Evolutionary conservation across 2,797 vertebrate genomes (phyloP).

Genomic region (Sebastes melanostomus): DNA sequence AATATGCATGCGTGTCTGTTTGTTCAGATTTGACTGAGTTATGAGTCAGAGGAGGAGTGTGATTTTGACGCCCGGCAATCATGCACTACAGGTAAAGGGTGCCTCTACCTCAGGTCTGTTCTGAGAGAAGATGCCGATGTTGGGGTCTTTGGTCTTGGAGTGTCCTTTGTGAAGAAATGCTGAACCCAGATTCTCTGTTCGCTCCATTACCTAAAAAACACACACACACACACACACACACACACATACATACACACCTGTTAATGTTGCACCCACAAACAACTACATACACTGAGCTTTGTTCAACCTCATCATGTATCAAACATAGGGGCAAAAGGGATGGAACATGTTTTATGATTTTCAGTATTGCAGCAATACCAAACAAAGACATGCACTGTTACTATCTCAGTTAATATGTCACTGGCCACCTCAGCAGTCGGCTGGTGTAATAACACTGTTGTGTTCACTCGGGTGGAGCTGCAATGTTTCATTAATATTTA

Average conservation of each 20-base stretch:
- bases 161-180: constrained; percentile 89
- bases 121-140: constrained; percentile 92
- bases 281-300: too few relatives aligned
- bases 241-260: not conserved
- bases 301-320: not conserved
- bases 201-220: constrained; percentile 82
- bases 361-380: not conserved
- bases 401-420: not conserved
- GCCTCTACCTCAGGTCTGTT: constrained; percentile 91
- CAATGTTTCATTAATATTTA: not conserved
- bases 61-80: not conserved
- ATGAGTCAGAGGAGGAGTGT: not conserved
- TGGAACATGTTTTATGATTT: not conserved
- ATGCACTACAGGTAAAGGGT: not conserved
- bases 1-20: not conserved
- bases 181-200: constrained; percentile 88
- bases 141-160: constrained; percentile 76
- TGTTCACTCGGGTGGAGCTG: not conserved
- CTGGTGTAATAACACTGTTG: not conserved
- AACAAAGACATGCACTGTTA: not conserved
- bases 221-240: not conserved
- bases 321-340: not conserved
- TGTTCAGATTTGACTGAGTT: not conserved
- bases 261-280: not conserved
- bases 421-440: too few relatives aligned